Base-by-base conservation (phyloP, 2,888 invertebrate species). In the Ditylenchus weischeri region DNA sequence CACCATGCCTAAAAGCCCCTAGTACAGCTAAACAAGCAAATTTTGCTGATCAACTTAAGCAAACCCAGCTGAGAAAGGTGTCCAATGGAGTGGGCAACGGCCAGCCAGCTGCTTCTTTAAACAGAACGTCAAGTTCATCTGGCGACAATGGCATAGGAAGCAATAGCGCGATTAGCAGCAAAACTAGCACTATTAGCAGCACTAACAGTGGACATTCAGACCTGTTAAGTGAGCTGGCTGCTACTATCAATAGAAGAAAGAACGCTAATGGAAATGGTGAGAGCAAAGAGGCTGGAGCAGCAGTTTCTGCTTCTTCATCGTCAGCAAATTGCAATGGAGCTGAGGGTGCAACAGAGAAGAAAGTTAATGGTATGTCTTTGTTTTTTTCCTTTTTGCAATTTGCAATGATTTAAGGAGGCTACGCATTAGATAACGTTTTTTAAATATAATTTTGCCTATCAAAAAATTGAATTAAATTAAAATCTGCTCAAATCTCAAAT, bases 71-170 rank as follows among this genome's bases (percentile, higher is more conserved):
- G 43, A 35, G 59, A 43, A 59, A 59, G 10, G 43, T 38, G 11
- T 43, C 43, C 8, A 43, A 43, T 43, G 43, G 43, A 29, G 54
- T 54, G 8, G 29, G 54, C n/a, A 54, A 11, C 10, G 29, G 29
- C n/a, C 21, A 54, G 7, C 11, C 36, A 59, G 35, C 19, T 59
- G 36, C 43, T 36, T 21, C 38, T 19, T 19, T 36, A 36, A 59
- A 59, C n/a, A 59, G 59, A 59, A 59, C 59, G 10, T 59, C 59
- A 29, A 59, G 43, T 8, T 59, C 59, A 2, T 59, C 59, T 13
- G 43, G 19, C 11, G 59, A 59, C 59, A 59, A 11, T 59, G 59
- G 59, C 35, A 43, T 59, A 6, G 59, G 59, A 2, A 36, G 36
- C 23, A 43, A 36, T 23, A 59, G 35, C 35, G 13, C 35, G 10